A percentile compares a stretch with the other conserved stretches of the same genome.
phyloP scores from a whole-genome alignment of 2,888 invertebrate genomes.

The Lamellibrachia satsuma region DNA sequence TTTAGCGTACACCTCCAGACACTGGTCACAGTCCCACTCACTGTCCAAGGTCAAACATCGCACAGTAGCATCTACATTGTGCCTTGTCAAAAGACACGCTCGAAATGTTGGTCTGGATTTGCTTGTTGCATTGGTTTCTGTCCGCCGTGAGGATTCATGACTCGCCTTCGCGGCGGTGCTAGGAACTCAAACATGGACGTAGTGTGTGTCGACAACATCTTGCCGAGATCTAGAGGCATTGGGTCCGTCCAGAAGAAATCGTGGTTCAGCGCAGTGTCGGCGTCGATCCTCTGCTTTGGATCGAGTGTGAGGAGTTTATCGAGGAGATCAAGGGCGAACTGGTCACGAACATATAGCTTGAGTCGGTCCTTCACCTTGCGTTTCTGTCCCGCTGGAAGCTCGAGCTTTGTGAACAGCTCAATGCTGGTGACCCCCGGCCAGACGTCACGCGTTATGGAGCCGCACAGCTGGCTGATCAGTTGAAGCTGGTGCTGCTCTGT shows the following conservation, averaged over 20 bases:
- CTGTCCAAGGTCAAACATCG: background rate
- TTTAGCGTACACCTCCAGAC: background rate
- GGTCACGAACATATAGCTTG: conserved; percentile 89
- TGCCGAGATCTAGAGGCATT: conserved; percentile 76
- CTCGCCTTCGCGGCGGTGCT: conserved; percentile 78
- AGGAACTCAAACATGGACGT: conserved; percentile 96
- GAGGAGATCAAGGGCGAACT: conserved; percentile 89
- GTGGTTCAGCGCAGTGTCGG: conserved; percentile 93
- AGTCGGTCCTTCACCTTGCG: conserved; percentile 68
- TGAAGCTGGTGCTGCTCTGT: conserved; percentile 96
- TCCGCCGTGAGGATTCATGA: conserved; percentile 49
- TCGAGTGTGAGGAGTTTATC: conserved; percentile 92
- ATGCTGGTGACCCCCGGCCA: conserved; percentile 81
- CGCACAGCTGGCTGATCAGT: conserved; percentile 93
- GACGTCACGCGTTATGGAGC: conserved; percentile 78
- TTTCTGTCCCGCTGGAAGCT: conserved; percentile 60
- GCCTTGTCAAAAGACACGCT: conserved; percentile 56
- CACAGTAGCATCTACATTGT: background rate
- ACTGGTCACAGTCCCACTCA: background rate
- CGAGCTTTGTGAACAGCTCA: conserved; percentile 76
- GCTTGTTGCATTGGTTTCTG: conserved; percentile 20
- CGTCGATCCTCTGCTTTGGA: conserved; percentile 86
- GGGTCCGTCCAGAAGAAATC: conserved; percentile 99
- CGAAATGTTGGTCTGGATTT: conserved; percentile 58
- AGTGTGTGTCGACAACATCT: conserved; percentile 90